phyloP scores from a whole-genome alignment of 2,888 invertebrate species.

The Macrophya alboannulata region DNA sequence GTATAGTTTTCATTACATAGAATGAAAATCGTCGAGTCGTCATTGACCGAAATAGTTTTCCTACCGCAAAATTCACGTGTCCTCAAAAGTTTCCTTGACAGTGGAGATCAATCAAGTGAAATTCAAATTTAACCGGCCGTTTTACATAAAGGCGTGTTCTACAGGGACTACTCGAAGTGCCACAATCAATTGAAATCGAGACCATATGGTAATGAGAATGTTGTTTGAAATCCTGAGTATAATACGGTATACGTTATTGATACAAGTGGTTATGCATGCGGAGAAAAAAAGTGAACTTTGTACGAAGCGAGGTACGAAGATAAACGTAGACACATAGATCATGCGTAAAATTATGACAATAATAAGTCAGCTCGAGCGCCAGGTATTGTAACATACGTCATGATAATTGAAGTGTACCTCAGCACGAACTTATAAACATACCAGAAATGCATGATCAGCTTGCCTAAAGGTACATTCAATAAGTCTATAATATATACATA shows the following conservation, averaged over 20 bases:
- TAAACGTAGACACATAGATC: background rate
- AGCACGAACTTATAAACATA: background rate
- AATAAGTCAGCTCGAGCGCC: background rate
- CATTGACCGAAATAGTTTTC: background rate
- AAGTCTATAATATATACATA: background rate
- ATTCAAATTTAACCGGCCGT: background rate
- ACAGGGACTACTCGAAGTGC: background rate
- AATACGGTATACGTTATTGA: background rate
- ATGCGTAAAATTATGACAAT: background rate
- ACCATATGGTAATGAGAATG: background rate
- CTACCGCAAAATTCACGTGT: background rate
- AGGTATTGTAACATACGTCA: background rate
- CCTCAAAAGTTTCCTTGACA: background rate
- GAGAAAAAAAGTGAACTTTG: background rate
- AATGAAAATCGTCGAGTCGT: background rate
- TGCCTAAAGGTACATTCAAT: background rate
- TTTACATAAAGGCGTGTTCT: background rate
- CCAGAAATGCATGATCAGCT: constrained; percentile 5
- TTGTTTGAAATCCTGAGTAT: background rate
- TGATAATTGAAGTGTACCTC: background rate
- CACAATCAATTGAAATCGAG: background rate
- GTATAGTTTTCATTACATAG: background rate
- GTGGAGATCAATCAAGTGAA: background rate
- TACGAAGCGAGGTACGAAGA: background rate
- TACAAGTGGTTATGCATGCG: background rate